Base-by-base conservation (phyloP, 2,797 vertebrate genomes). In the Sciurus carolinensis region DNA sequence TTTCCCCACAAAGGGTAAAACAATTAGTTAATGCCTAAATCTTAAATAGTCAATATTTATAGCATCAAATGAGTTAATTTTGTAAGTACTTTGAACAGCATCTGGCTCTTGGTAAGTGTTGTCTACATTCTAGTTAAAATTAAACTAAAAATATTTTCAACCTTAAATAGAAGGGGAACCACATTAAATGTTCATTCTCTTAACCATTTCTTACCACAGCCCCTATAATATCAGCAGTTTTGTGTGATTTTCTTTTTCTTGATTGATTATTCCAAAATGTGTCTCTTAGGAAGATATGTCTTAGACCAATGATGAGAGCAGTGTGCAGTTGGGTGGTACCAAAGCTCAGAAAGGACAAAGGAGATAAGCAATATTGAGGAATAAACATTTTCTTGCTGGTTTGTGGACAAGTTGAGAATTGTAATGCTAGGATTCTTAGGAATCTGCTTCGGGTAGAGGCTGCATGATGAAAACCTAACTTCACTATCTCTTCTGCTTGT, bases 31-130 rank as follows among this genome's bases (percentile, higher is more conserved):
- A 54, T 89, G 28, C 28, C 30, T 14, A 76, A 67, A 47, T 67
- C 20, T 73, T 66, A 59, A 79, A 80, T 52, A 67, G 15, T 36
- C 28, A 20, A 47, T 47, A 18, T 83, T 83, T 64, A 44, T 66
- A 95, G 42, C 50, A 73, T 77, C 54, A 28, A 39, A 62, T 77
- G 14, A 94, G 30, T 77, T 84, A 20, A 14, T 77, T 69, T 95
- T 83, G 4, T 84, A 85, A 67, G 4, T 47, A 71, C 50, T 93
- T 90, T 84, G 28, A 90, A 77, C 26, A 50, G 9, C 80, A 36
- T 5, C 42, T 77, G 54, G 64, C 30, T 79, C 15, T 75, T 84
- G 52, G 20, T 66, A 94, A 86, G 10, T 90, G 14, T 69, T 62
- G 57, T 57, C 12, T 75, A 39, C 3, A 18, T 47, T 9, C 73